phyloP scores from a whole-genome alignment of 1,140 invertebrate genomes.

The Hyles euphorbiae region DNA sequence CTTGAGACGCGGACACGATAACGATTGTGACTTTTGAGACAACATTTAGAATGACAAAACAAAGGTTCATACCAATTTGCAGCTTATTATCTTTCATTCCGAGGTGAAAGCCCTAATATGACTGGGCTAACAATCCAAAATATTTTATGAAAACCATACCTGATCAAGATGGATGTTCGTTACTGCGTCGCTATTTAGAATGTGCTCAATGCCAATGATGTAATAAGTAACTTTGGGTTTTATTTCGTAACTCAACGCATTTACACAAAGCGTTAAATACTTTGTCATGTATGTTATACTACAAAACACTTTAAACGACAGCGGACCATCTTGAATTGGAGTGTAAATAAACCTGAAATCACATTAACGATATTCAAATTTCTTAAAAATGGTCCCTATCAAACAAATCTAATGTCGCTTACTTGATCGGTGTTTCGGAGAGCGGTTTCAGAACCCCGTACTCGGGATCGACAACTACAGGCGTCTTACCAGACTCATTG shows the following conservation, averaged over 20 bases:
- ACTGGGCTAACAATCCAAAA: too few relatives aligned
- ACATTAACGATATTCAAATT: neutral
- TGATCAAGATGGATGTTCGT: slow-evolving; percentile 65
- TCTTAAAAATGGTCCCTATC: too few relatives aligned
- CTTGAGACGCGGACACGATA: too few relatives aligned
- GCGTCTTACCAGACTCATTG: slow-evolving; percentile 57
- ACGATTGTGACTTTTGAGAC: too few relatives aligned
- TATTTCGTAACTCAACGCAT: slow-evolving; percentile 57
- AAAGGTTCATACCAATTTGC: too few relatives aligned
- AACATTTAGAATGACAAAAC: too few relatives aligned
- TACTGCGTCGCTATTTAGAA: slow-evolving; percentile 41
- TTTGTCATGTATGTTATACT: slow-evolving; percentile 50
- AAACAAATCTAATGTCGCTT: slow-evolving; percentile 14
- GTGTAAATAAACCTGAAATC: slow-evolving; percentile 55
- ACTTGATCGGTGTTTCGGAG: slow-evolving; percentile 58
- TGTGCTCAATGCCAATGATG: slow-evolving; percentile 52
- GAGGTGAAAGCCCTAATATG: too few relatives aligned
- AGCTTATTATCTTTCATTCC: too few relatives aligned
- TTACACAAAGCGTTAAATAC: slow-evolving; percentile 51
- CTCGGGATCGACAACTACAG: slow-evolving; percentile 52
- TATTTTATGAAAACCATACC: slow-evolving; percentile 25
- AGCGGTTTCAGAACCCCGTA: slow-evolving; percentile 46
- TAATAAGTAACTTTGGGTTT: slow-evolving; percentile 60
- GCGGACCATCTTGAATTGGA: slow-evolving; percentile 55
- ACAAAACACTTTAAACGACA: slow-evolving; percentile 65